Base-by-base conservation (phyloP, 1,140 invertebrate genomes). In the Heliothis virescens region DNA sequence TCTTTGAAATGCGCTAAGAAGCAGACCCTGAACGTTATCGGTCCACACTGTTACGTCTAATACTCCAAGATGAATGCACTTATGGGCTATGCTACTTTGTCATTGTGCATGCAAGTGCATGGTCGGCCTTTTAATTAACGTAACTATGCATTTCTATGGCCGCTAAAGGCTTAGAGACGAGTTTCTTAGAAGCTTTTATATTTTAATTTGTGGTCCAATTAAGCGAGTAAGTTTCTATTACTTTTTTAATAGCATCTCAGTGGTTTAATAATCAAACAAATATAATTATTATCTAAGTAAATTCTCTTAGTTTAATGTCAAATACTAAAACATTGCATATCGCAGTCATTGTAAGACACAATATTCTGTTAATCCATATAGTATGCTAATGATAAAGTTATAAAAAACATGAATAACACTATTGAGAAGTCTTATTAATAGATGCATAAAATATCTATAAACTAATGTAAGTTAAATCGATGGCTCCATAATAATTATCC, bases 141-240 rank as follows among this genome's bases (percentile, higher is more conserved):
- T 63, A 76, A 76, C 41, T 76, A 63, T 76, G 73, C 57, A 71
- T 26, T 52, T 50, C 67, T 71, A 71, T 71, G 48, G 48, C 65
- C 16, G 4, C 47, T 9, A 50, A 67, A 50, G 65, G 47, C 47
- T 71, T 71, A 26, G 67, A 71, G 18, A 53, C 48, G 48, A 53
- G 21, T 13, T 52, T 71, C 67, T 53, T n/a, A 53, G 67, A 41
- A 41, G 48, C 67, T 53, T 53, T 71, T 71, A 71, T 71, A 71
- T 71, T 71, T 47, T 71, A 71, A 71, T 71, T 71, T 52, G 29
- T 13, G 15, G 48, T 71, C 48, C 67, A 71, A 71, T 71, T 71
- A 71, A 71, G 67, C 12, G 26, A 26, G 52, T 47, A n/a, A 71
- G 48, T 12, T 53, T 29, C 15, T 5, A 41, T 47, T 26, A 41